Evolutionary conservation across 2,888 invertebrate species (phyloP), one percentile per base, ranked within the genome.

Genomic region (Periphyllus acericola): DNA sequence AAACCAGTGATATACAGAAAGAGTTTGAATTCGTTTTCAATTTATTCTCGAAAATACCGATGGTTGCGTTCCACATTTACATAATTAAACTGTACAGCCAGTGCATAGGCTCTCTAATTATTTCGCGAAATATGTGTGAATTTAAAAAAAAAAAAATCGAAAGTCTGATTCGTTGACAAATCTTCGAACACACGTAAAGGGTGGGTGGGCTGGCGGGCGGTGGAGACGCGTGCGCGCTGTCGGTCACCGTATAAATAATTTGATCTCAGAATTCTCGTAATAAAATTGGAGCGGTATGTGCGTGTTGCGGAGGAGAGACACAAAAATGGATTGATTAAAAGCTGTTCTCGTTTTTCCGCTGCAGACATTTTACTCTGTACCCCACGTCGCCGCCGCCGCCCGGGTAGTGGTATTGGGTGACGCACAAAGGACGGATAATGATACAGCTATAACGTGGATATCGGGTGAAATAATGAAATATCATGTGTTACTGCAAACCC

Each of bases 381-480:
- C 14, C 46, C 46, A n/a, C 34, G 75, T 17, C 9, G 40, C 21
- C n/a, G 55, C 17, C 60, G 86, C 34, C 68, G n/a, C 74, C 25
- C 17, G 34, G 60, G 79, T 14, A 46, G 14, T 32, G 81, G 87
- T 87, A 81, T 87, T 87, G 87, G 74, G 34, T 87, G 80, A 72
- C 87, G 52, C 46, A 46, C 74, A 87, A 75, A 87, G 81, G 40
- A 87, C 60, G 60, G 80, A 80, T 79, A 74, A 75, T 80, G 80
- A 86, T 86, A 36, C 6, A 86, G 86, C 68, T 71, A 46, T 32
- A 36, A 6, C 60, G 72, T 80, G 80, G 80, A 87, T 87, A 87
- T 87, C 87, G 87, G 87, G 66, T 87, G 81, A 87, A 87, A 87
- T 87, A 87, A 87, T 87, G 87, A 87, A 87, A 87, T 87, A 87